Percentiles rank a stretch among this genome's conserved stretches.
phyloP scores from a whole-genome alignment of 2,113 vertebrate species.

The Gopherus flavomarginatus region DNA sequence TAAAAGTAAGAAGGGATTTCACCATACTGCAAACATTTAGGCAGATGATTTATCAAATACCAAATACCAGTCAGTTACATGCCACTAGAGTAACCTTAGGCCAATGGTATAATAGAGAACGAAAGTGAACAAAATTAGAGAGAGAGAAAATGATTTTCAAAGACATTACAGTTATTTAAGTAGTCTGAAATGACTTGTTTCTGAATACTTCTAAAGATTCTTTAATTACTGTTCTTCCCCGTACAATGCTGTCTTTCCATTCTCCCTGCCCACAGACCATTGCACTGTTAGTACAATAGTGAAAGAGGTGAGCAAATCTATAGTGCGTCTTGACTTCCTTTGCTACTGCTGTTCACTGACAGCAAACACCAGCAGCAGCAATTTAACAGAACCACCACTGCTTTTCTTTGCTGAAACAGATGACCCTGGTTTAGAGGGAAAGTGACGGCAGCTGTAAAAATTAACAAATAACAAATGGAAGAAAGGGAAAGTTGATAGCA shows the following conservation, averaged over 20 bases:
- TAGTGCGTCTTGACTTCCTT: neutral
- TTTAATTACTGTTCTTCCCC: fast-evolving
- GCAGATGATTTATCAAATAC: neutral
- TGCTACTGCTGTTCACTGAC: neutral
- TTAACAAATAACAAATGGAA: too few relatives aligned
- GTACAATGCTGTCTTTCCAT: neutral
- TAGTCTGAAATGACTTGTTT: neutral
- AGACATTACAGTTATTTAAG: fast-evolving
- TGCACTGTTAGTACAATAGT: fast-evolving
- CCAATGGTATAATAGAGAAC: fast-evolving
- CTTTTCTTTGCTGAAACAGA: too few relatives aligned
- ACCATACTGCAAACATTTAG: neutral
- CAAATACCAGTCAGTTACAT: fast-evolving
- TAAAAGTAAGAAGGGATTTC: fast-evolving
- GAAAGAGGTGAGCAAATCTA: neutral
- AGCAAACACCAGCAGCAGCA: neutral
- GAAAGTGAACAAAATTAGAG: fast-evolving
- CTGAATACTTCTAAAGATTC: fast-evolving
- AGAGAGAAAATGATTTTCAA: fast-evolving
- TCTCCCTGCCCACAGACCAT: neutral
- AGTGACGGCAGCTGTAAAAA: too few relatives aligned
- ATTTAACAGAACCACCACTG: neutral
- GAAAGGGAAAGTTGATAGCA: too few relatives aligned
- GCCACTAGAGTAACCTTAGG: fast-evolving
- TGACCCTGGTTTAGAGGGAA: too few relatives aligned